Base-by-base conservation (phyloP, 2,113 vertebrate species). In the Pantherophis guttatus region DNA sequence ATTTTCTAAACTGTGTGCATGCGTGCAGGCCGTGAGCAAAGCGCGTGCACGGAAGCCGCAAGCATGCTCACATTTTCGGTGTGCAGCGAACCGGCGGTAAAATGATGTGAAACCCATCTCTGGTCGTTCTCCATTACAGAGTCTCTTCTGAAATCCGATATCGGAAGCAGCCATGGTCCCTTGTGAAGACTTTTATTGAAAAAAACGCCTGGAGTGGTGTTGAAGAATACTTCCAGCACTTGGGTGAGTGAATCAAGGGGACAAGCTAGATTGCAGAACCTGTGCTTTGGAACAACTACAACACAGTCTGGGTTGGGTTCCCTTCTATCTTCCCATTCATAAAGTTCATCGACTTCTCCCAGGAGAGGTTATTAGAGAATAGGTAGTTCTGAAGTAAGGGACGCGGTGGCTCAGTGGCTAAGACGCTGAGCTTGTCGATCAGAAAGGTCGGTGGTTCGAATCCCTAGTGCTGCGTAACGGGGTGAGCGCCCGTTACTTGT, bases 91-190 rank as follows among this genome's bases (percentile, higher is more conserved):
- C 48, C 48, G 48, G 48, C 8, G 5, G 6, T 50, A 50, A 50
- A 50, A 50, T 50, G 48, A 50, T 50, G 48, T 50, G 48, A 50
- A 50, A 50, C 48, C 48, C 48, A 5, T 6, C 0, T 50, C 48
- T 50, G 48, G 17, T 17, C 26, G 94, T 52, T 92, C 39, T 89
- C 52, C 54, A 2, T 75, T 54, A 11, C 53, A 99, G 99, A 86
- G 98, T 99, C 59, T 99, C 99, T 58, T 99, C 99, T 0, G 98
- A 99, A 96, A 99, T 99, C 97, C 98, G 98, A 96, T 99, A 99
- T 97, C 97, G 98, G 96, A 99, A 99, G 97, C 99, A 99, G 97
- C 99, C 99, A 0, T 99, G 99, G 99, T 99, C 98, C 93, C 97
- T 99, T 13, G 99, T 99, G 93, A 98, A 99, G 96, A 97, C 98